Percentiles rank a stretch among this genome's conserved stretches.
Evolutionary conservation across 2,888 invertebrate species (phyloP).

Genomic region (Drosophila melanocephala): DNA sequence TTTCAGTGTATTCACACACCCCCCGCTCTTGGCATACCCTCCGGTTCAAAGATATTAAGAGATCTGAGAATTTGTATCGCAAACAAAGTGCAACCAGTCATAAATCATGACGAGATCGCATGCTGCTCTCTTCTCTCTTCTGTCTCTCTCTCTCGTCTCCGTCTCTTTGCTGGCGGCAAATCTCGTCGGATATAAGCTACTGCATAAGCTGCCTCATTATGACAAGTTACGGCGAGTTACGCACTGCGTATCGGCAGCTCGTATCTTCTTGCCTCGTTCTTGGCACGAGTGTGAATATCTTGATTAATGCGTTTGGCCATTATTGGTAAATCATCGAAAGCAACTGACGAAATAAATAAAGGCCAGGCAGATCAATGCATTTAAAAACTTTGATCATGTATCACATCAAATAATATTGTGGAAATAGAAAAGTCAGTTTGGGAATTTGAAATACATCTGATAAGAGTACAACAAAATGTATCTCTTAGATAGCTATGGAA

Average conservation of each 20-base stretch:
- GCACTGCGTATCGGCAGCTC: conserved; percentile 43
- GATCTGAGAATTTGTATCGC: conserved; percentile 47
- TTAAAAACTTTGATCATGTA: background rate
- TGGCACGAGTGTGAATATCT: conserved; percentile 54
- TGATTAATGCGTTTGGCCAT: conserved; percentile 64
- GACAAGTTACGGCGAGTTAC: conserved; percentile 66
- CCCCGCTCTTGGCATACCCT: background rate
- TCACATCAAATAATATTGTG: background rate
- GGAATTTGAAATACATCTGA: background rate
- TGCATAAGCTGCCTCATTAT: conserved; percentile 61
- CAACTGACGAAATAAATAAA: conserved; percentile 3
- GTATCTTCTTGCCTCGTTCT: conserved; percentile 38
- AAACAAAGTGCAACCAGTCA: conserved; percentile 38
- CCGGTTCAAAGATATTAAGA: conserved; percentile 16
- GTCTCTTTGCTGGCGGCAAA: conserved; percentile 24
- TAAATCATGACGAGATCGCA: conserved; percentile 68
- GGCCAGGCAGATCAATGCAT: background rate
- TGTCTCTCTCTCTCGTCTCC: background rate
- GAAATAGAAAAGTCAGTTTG: background rate
- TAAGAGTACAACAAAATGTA: conserved; percentile 38
- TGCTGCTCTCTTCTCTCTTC: conserved; percentile 24
- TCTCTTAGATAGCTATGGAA: conserved; percentile 46
- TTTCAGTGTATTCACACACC: background rate
- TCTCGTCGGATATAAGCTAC: conserved; percentile 47
- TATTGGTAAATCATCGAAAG: conserved; percentile 41